These are phyloP conservation scores for Meloidogyne chitwoodi DNA, from an alignment of 1,140 invertebrate genomes.

Conservation along the genomic window DNA sequence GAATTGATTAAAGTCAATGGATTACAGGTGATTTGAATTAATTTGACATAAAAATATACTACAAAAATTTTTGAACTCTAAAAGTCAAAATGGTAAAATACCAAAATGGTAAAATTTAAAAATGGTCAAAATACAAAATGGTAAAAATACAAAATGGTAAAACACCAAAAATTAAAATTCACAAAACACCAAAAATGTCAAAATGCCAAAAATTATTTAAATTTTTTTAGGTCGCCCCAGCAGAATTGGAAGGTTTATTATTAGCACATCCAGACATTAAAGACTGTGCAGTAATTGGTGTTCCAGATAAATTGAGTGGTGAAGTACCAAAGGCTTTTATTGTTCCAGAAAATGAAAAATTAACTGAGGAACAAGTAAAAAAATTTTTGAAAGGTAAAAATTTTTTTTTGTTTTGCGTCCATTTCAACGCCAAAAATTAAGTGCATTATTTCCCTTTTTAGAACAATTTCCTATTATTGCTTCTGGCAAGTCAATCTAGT, in stretches of 20 bases:
- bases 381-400: constrained; percentile 44
- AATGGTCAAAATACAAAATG: no score
- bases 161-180: neutral
- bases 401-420: no score
- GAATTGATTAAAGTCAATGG: constrained; percentile 87
- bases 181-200: neutral
- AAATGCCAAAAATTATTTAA: constrained; percentile 2
- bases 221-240: constrained; percentile 73
- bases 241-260: constrained; percentile 78
- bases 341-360: constrained; percentile 65
- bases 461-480: no score
- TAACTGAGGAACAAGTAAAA: constrained; percentile 42
- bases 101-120: no score
- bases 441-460: no score
- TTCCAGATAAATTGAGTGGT: constrained; percentile 70
- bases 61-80: no score
- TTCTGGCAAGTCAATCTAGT: no score
- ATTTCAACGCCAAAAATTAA: no score
- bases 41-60: no score
- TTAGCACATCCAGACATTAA: constrained; percentile 70
- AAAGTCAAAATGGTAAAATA: no score
- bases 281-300: constrained; percentile 77
- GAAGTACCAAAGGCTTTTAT: constrained; percentile 76
- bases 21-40: constrained; percentile 62
- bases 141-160: no score